Percentiles rank a stretch among this genome's conserved stretches.
phyloP scores from a whole-genome alignment of 2,888 invertebrate genomes.

The Pachycephus smyrnensis region DNA sequence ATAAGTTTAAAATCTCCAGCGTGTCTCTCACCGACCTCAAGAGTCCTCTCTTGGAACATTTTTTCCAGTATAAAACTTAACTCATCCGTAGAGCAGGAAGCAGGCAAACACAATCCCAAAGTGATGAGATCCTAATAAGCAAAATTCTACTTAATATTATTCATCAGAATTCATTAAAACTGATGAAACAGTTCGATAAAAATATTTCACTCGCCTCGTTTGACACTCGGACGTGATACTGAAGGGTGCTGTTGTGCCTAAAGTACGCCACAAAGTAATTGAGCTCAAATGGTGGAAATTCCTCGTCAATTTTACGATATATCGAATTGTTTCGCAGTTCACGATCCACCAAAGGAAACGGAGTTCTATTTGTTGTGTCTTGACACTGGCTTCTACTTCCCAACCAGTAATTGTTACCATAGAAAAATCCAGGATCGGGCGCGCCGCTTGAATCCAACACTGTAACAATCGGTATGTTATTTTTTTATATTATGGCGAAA shows the following conservation, averaged over 20 bases:
- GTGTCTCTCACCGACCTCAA: conserved; percentile 61
- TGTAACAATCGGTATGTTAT: conserved; percentile 29
- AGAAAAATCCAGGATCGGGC: conserved; percentile 70
- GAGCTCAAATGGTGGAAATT: conserved; percentile 64
- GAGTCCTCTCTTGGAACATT: conserved; percentile 54
- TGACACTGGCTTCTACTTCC: conserved; percentile 70
- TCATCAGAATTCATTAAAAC: neutral
- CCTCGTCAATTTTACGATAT: conserved; percentile 50
- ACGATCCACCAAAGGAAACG: conserved; percentile 48
- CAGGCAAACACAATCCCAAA: conserved; percentile 70
- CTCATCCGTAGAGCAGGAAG: conserved; percentile 65
- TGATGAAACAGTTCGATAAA: neutral
- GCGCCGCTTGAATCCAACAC: conserved; percentile 73
- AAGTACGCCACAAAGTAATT: conserved; percentile 64
- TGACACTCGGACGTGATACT: conserved; percentile 61
- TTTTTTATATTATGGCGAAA: neutral
- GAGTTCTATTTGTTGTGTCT: conserved; percentile 57
- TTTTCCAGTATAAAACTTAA: conserved; percentile 50
- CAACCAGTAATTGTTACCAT: conserved; percentile 74
- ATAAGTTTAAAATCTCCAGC: conserved; percentile 57
- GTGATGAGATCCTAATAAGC: conserved; percentile 66
- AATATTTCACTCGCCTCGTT: conserved; percentile 60
- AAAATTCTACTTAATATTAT: neutral
- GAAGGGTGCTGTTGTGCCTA: conserved; percentile 65
- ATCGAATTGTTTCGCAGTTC: conserved; percentile 49